phyloP scores from a whole-genome alignment of 1,140 invertebrate genomes.

The Platorchestia sp. region DNA sequence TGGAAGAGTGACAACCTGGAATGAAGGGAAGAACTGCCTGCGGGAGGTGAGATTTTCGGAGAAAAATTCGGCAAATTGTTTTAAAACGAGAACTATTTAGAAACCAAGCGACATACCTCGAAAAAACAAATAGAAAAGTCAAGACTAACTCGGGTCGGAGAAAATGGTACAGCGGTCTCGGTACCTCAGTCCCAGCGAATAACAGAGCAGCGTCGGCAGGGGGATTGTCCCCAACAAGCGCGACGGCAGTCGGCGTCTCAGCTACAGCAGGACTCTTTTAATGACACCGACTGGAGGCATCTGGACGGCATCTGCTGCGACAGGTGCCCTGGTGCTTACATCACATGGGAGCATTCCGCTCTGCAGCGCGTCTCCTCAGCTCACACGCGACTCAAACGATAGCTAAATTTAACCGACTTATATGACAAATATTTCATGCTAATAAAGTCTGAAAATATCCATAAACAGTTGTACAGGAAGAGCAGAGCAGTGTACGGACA shows the following conservation, averaged over 20 bases:
- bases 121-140: too few species aligned
- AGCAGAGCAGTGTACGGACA: too few species aligned
- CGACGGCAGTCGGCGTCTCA: neutral
- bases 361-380: neutral
- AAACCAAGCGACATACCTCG: neutral
- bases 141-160: neutral
- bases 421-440: too few species aligned
- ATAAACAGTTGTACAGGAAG: too few species aligned
- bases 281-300: conserved; percentile 8
- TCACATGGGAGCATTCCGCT: neutral
- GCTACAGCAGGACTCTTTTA: conserved; percentile 7
- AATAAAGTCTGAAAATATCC: too few species aligned
- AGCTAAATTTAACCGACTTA: too few species aligned
- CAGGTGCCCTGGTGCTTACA: conserved; percentile 1
- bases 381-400: neutral
- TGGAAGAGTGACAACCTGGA: neutral
- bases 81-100: neutral
- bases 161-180: neutral
- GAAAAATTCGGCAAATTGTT: neutral
- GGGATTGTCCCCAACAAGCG: neutral
- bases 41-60: neutral
- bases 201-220: neutral
- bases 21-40: neutral
- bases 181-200: neutral
- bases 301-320: conserved; percentile 44